phyloP scores from a whole-genome alignment of 2,888 invertebrate species.

The Psylliodes chrysocephalus region DNA sequence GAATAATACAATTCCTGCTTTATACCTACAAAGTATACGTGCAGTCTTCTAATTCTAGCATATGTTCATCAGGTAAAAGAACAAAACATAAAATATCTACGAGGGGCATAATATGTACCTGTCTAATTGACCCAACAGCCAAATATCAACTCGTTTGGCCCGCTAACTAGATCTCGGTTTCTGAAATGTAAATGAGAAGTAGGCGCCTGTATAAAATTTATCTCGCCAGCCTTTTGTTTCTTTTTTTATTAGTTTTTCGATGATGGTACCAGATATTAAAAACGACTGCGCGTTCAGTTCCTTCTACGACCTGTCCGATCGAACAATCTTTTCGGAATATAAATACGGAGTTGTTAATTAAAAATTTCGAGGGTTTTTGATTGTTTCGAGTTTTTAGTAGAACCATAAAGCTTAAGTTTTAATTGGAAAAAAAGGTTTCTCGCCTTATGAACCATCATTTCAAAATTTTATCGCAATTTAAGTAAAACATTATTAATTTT shows the following conservation, averaged over 20 bases:
- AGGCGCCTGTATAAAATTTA: conserved; percentile 57
- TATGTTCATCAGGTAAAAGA: too few species aligned
- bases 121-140: conserved; percentile 48
- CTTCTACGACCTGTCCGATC: conserved; percentile 4
- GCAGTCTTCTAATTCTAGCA: too few species aligned
- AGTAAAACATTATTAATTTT: too few species aligned
- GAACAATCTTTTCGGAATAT: conserved; percentile 23
- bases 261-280: conserved; percentile 30
- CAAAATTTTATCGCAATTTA: too few species aligned
- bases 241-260: conserved; percentile 48
- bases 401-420: too few species aligned
- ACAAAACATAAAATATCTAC: conserved; percentile 6
- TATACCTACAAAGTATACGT: too few species aligned
- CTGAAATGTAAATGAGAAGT: conserved; percentile 55
- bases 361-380: neutral
- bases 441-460: too few species aligned
- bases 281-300: conserved; percentile 10
- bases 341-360: conserved; percentile 9
- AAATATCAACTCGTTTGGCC: conserved; percentile 40
- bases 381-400: too few species aligned
- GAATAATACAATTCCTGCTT: too few species aligned
- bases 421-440: too few species aligned
- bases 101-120: conserved; percentile 38
- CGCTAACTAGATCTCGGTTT: conserved; percentile 48
- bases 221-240: conserved; percentile 47